These are phyloP conservation scores for Eulemur mongoz DNA, from an alignment of 2,797 vertebrate genomes.

Conservation along the genomic window DNA sequence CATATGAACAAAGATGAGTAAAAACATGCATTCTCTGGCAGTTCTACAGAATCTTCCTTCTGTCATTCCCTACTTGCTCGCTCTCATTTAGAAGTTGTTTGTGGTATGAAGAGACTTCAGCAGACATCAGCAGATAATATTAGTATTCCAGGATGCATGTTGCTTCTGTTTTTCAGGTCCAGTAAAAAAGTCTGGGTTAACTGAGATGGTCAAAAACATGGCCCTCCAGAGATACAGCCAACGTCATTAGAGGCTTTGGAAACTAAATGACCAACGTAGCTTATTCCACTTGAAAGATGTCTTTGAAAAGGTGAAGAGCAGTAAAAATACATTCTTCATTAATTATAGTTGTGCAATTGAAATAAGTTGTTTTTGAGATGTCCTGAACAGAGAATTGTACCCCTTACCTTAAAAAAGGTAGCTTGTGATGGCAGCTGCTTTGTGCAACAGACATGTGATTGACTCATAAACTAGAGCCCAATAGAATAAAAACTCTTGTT, in stretches of 20 bases:
- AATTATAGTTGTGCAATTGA: no score
- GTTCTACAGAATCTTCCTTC: not conserved
- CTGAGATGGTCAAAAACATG: not conserved
- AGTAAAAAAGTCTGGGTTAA: not conserved
- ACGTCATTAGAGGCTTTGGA: not conserved
- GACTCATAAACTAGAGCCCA: no score
- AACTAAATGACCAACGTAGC: not conserved
- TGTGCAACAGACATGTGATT: no score
- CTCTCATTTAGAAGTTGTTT: not conserved
- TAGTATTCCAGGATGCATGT: not conserved
- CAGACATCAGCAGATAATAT: not conserved
- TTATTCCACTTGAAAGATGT: not conserved
- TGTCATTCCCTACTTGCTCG: not conserved
- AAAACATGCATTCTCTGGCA: not conserved
- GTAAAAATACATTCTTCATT: no score
- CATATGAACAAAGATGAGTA: not conserved
- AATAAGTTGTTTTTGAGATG: no score
- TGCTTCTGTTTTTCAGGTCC: not conserved
- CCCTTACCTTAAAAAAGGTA: no score
- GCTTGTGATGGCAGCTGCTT: no score
- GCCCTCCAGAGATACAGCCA: not conserved
- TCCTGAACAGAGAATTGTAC: no score
- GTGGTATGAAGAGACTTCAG: not conserved
- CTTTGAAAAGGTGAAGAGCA: no score
- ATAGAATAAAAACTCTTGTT: no score